Base-by-base conservation (phyloP, 2,888 invertebrate genomes). In the Druceiella hillmani region DNA sequence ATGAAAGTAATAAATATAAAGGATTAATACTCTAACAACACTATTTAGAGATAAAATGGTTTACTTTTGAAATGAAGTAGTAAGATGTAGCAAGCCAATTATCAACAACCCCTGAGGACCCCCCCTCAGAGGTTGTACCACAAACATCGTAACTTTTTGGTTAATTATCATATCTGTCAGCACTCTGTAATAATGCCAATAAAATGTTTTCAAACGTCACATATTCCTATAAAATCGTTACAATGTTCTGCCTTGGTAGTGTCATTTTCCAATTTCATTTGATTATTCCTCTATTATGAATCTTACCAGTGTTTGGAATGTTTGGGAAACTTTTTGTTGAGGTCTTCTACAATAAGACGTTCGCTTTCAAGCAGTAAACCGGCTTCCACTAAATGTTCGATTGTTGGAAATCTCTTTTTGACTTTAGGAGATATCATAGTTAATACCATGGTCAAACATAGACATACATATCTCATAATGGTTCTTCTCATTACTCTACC, bases 391-490 rank as follows among this genome's bases (percentile, higher is more conserved):
- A 90, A 79, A 60, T 91, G 87, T 46, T 82, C 79, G 40, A 89
- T 64, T 1, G 85, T 83, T 0, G 91, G 91, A 59, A 92, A 92
- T 10, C 91, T 76, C 58, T 89, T 91, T 59, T 91, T 91, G 14
- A 92, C 92, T 30, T 85, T 73, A 0, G 91, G 89, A 34, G 89
- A 87, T 45, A 92, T 85, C 76, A 86, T 87, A 24, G 85, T 80
- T 50, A 91, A 77, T 42, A 87, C 87, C 81, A 91, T 83, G 0
- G 90, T 88, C n/a, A 90, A 74, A 50, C 88, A 87, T 17, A 90
- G 76, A 56, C 91, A 91, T 25, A 82, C 84, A 55, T 88, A 89
- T 36, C 89, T 76, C 71, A 88, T 80, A 42, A 88, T 83, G 7
- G 88, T 87, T 25, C 88, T 76, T 36, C 88, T 71, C 85, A 89